Conservation (phyloP, 2,888 invertebrate species). For the Thymelicus sylvestris region DNA sequence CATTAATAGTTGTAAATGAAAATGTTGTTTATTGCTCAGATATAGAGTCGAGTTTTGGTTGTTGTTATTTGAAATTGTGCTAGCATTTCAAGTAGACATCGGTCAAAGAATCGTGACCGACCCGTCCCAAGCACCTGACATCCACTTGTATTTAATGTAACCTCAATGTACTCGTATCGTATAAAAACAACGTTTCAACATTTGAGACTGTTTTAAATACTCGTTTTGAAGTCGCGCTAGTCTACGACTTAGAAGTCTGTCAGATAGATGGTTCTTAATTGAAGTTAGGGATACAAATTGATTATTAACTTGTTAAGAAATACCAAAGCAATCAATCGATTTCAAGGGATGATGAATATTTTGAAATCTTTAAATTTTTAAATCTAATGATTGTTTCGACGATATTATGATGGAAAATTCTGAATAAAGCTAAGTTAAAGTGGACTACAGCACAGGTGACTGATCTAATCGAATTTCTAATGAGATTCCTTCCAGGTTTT, state of each 20-base stretch:
- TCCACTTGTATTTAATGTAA: constrained; percentile 75
- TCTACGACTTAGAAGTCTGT: constrained; percentile 13
- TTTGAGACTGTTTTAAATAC: constrained; percentile 64
- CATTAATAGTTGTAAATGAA: constrained; percentile 42
- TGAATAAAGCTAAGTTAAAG: no score
- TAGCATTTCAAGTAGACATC: constrained; percentile 75
- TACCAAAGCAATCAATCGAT: background rate
- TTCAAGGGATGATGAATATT: no score
- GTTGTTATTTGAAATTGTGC: constrained; percentile 45
- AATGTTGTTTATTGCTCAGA: constrained; percentile 27
- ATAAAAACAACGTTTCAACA: constrained; percentile 62
- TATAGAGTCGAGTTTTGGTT: constrained; percentile 51
- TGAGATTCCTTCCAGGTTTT: no score
- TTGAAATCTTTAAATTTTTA: no score
- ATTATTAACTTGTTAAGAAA: background rate
- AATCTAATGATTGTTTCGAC: no score
- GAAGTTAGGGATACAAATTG: background rate
- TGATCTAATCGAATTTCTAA: no score
- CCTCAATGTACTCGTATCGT: constrained; percentile 62
- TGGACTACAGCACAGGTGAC: no score
- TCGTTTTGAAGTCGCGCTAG: constrained; percentile 17
- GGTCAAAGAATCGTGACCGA: constrained; percentile 83
- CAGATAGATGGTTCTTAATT: constrained; percentile 19
- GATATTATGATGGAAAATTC: no score
- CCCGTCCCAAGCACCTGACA: constrained; percentile 81